Evolutionary conservation across 1,140 invertebrate species (phyloP).

Genomic region (Drusus annulatus): DNA sequence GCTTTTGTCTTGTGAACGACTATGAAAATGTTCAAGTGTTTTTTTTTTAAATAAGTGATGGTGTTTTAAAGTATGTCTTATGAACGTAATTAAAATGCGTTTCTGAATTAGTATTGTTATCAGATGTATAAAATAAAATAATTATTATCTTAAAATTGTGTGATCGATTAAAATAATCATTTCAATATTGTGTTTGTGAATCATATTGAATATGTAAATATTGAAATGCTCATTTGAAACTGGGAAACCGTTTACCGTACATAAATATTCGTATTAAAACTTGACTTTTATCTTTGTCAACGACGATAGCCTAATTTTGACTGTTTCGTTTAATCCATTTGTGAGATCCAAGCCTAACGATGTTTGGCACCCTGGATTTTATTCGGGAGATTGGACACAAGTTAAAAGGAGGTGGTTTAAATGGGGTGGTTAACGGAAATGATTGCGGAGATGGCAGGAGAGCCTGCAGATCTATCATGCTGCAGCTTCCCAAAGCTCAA

Average conservation of each 20-base stretch:
- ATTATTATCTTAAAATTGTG: too few relatives aligned
- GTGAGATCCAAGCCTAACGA: background rate
- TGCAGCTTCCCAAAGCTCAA: constrained; percentile 65
- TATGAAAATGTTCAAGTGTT: background rate
- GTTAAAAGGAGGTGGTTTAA: constrained; percentile 44
- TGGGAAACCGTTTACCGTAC: too few relatives aligned
- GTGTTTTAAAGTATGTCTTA: too few relatives aligned
- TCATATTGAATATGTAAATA: too few relatives aligned
- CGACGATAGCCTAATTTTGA: too few relatives aligned
- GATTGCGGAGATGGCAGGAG: constrained; percentile 23
- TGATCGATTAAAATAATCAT: too few relatives aligned
- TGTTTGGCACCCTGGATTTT: constrained; percentile 55
- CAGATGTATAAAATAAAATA: too few relatives aligned
- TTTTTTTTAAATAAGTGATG: background rate
- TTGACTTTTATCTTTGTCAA: too few relatives aligned
- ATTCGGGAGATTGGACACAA: constrained; percentile 52
- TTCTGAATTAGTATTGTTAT: too few relatives aligned
- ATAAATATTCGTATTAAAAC: background rate
- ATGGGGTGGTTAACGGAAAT: constrained; percentile 13
- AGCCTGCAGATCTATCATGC: constrained; percentile 51
- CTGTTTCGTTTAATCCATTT: background rate
- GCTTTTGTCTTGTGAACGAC: background rate
- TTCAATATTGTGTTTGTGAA: too few relatives aligned
- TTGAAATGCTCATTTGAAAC: too few relatives aligned
- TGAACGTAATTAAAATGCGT: too few relatives aligned